Base-by-base conservation (phyloP, 2,113 vertebrate species). In the Labrus mixtus region DNA sequence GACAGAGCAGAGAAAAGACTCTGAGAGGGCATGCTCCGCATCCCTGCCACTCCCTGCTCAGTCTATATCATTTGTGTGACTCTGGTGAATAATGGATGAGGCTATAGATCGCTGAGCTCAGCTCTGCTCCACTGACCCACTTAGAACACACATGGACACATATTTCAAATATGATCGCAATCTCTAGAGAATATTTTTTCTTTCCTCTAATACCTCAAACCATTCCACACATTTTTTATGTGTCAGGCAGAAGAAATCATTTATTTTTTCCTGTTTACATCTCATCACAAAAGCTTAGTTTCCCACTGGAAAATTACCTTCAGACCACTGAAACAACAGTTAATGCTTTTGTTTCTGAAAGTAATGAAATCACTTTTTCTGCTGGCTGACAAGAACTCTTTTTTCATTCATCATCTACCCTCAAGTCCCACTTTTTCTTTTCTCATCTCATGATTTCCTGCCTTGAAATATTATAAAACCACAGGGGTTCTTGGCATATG, bases 91-190 rank as follows among this genome's bases (percentile, higher is more conserved):
- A 87, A 93, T 92, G 86, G 89, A 93, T 92, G 81, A 91, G 68
- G 63, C 78, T 82, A 89, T 88, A 89, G 89, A 92, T 92, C 41
- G 75, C 82, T 87, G 81, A 87, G 87, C 91, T 85, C 87, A 73
- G 79, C 86, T 82, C 80, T 92, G 87, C 86, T 91, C 89, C 77
- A 91, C 87, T 93, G 90, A 93, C 92, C 92, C 90, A 93, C 86
- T 91, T 93, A 68, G 55, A 71, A 64, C 59, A 78, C 75, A 78
- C 62, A 54, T 45, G 56, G 69, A 76, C 62, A 82, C 37, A 69
- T 72, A 79, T 58, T 87, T 89, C 48, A 85, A 76, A 90, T 83
- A 59, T 77, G 80, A 84, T 88, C 72, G 51, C 23, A 73, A 78
- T 58, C 84, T 81, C 82, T 20, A 0, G 75, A 83, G 77, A 88